Evolutionary conservation across 2,888 invertebrate genomes (phyloP).

Genomic region (Heteromyza rotundicornis): DNA sequence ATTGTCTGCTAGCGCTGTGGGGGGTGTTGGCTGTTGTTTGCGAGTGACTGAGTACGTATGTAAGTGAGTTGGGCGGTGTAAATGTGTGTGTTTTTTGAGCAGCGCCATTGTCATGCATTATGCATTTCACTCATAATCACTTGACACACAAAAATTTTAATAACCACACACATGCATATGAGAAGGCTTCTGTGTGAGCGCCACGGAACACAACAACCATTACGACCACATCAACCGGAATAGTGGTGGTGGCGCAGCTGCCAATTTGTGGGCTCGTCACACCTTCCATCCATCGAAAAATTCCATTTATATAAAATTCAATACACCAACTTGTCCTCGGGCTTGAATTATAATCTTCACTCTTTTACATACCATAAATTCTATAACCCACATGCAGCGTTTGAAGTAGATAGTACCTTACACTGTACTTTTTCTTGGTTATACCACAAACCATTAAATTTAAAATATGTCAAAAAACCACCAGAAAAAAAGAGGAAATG

Average conservation of each 20-base stretch:
- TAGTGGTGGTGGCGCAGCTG: background rate
- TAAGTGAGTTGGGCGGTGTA: background rate
- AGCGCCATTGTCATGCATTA: conserved; percentile 11
- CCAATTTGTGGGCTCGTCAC: background rate
- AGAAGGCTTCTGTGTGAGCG: background rate
- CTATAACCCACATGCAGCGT: too few species aligned
- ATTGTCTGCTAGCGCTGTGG: conserved; percentile 4
- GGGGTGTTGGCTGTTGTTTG: too few species aligned
- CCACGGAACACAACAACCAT: background rate
- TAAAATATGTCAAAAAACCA: too few species aligned
- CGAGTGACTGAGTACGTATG: background rate
- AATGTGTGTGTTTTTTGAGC: background rate
- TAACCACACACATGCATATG: background rate
- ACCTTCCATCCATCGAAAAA: too few species aligned
- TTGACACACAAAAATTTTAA: conserved; percentile 14
- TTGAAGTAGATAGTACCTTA: too few species aligned
- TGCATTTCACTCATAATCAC: conserved; percentile 18
- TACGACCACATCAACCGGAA: too few species aligned
- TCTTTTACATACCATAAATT: too few species aligned
- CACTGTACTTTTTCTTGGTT: too few species aligned
- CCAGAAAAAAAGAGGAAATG: too few species aligned
- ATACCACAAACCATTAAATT: too few species aligned
- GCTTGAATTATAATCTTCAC: too few species aligned
- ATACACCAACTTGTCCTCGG: background rate
- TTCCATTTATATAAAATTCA: too few species aligned